Base-by-base conservation (phyloP, 2,113 vertebrate species). In the Orthonyx spaldingii region DNA sequence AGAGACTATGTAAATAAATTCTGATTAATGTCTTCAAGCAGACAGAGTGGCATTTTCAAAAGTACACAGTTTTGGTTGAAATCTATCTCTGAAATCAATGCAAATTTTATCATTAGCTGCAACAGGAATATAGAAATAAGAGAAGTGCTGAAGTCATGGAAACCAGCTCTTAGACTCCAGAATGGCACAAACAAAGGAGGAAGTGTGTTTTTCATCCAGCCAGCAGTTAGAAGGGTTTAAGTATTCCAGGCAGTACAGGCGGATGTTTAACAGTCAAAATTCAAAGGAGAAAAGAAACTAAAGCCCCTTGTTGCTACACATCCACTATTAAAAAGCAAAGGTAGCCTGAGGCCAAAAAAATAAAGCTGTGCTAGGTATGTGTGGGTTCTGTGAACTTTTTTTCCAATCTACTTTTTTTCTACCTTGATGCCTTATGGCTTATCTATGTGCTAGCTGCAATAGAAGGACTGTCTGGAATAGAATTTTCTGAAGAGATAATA, bases 61-160 rank as follows among this genome's bases (percentile, higher is more conserved):
- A 76, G 35, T 47, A 63, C 39, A 32, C 11, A 32, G 4, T 84
- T 94, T 80, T 53, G 21, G 24, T 84, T 89, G 60, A 92, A 91
- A 78, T 89, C 46, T 89, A 0, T 69, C 59, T 92, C 84, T 94
- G 49, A 94, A 92, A 68, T 85, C 65, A 72, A 7, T 82, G 81
- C 46, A 92, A 79, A 87, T 82, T 80, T 93, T 94, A 87, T 68
- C 69, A 52, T 26, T 81, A 44, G 55, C 57, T 94, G 44, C 82
- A 82, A 87, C 23, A 68, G 65, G 53, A 79, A 81, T 84, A 79
- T 77, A 72, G 64, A 87, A 87, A 64, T 94, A 72, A 79, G 32
- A 68, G 56, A 49, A 87, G 32, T 82, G 33, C n/a, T 71, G 91
- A 91, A 96, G 94, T 95, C 82, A 96, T 96, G 90, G 96, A 96